Evolutionary conservation across 2,888 invertebrate genomes (phyloP).

Genomic region (Conistra vaccinii): DNA sequence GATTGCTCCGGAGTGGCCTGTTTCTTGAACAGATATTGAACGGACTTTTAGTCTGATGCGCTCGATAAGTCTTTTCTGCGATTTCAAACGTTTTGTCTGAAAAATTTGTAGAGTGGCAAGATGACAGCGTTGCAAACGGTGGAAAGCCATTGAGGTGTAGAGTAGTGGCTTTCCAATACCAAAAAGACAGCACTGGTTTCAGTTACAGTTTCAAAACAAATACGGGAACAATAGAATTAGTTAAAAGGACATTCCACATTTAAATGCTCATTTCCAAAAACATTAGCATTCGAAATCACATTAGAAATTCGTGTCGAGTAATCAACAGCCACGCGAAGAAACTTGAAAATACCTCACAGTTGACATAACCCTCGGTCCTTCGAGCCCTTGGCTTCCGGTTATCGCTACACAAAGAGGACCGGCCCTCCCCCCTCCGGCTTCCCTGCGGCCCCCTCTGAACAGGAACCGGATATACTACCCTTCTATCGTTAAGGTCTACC

Average conservation of each 20-base stretch:
- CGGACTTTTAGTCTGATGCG: conserved; percentile 66
- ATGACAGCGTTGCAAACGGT: not conserved
- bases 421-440: conserved; percentile 75
- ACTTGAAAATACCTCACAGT: conserved; percentile 88
- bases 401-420: conserved; percentile 88
- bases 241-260: conserved; percentile 22
- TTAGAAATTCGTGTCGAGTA: conserved; percentile 74
- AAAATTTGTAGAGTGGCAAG: not conserved
- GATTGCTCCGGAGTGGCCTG: conserved; percentile 78
- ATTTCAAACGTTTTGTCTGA: conserved; percentile 29
- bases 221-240: not conserved
- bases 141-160: not conserved
- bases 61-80: conserved; percentile 41
- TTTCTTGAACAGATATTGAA: conserved; percentile 70
- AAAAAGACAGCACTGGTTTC: not conserved
- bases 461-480: conserved; percentile 90
- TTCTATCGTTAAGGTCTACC: conserved; percentile 89
- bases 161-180: not conserved
- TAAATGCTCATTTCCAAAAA: conserved; percentile 23
- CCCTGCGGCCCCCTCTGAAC: conserved; percentile 71
- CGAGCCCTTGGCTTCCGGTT: conserved; percentile 90
- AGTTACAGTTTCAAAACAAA: not conserved
- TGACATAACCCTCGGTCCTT: conserved; percentile 89
- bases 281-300: conserved; percentile 58
- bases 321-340: conserved; percentile 84